These are phyloP conservation scores for Drosophila lutescens DNA, from an alignment of 2,888 invertebrate genomes.

Conservation along the genomic window DNA sequence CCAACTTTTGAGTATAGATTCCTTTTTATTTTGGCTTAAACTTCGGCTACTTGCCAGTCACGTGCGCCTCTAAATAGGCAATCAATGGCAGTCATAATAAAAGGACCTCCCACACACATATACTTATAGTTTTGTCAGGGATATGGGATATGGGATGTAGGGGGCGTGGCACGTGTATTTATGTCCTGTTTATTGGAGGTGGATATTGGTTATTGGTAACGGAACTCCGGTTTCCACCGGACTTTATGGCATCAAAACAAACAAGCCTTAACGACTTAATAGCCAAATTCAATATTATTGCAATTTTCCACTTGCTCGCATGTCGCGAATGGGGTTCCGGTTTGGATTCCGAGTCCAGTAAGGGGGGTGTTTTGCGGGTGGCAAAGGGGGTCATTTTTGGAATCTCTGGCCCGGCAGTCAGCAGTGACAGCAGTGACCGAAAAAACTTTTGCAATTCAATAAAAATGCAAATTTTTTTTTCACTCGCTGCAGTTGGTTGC, in stretches of 20 bases:
- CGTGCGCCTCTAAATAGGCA: conserved; percentile 59
- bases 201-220: conserved; percentile 21
- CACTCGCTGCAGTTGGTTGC: conserved; percentile 57
- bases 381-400: neutral
- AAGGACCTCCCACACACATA: conserved; percentile 1
- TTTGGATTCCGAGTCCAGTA: conserved; percentile 8
- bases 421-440: conserved; percentile 60
- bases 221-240: conserved; percentile 5
- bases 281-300: conserved; percentile 74
- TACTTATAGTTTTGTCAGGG: conserved; percentile 21
- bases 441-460: conserved; percentile 76
- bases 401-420: conserved; percentile 23
- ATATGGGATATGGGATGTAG: neutral
- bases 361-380: neutral
- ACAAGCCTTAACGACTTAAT: conserved; percentile 74
- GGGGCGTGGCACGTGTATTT: conserved; percentile 16
- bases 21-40: neutral
- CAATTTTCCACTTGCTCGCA: conserved; percentile 71
- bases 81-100: conserved; percentile 66
- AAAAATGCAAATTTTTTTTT: conserved; percentile 74
- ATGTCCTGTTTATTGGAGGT: conserved; percentile 34
- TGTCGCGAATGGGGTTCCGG: conserved; percentile 23
- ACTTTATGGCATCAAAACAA: conserved; percentile 40
- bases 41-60: conserved; percentile 47
- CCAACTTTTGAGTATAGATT: neutral